A percentile compares a stretch with the other conserved stretches of the same genome.
These are phyloP conservation scores for Melinopterus prodromus DNA, from an alignment of 2,888 invertebrate species.

Conservation along the genomic window DNA sequence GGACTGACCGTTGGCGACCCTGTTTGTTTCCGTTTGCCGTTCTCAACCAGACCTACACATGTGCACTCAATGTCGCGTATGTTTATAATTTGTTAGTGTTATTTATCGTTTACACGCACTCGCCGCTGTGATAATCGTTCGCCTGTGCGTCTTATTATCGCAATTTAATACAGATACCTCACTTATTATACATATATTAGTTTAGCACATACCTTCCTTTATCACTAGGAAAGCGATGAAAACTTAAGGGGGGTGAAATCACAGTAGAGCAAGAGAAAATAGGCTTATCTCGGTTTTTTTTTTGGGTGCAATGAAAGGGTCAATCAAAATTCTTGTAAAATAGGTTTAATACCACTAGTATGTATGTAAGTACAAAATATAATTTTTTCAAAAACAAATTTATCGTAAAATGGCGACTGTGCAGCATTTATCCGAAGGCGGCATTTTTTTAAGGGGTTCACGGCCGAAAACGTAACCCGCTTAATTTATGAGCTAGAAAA, in stretches of 20 bases:
- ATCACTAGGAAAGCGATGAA: too few species aligned
- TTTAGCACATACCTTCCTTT: too few species aligned
- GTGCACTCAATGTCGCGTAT: too few species aligned
- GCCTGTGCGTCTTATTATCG: too few species aligned
- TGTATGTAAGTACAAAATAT: background rate
- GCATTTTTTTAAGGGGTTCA: background rate
- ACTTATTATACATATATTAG: too few species aligned
- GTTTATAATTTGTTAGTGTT: too few species aligned
- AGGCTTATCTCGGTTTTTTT: background rate
- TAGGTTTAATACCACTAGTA: background rate
- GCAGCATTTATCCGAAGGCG: background rate
- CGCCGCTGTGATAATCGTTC: too few species aligned
- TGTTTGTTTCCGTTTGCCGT: too few species aligned
- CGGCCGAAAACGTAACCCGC: background rate
- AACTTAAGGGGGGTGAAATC: conserved; percentile 27
- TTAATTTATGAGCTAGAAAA: background rate
- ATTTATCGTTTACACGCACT: too few species aligned
- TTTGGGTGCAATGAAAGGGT: background rate
- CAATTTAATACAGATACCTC: too few species aligned
- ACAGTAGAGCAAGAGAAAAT: background rate
- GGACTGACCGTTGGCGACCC: too few species aligned
- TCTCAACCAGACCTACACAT: too few species aligned
- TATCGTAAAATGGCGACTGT: conserved; percentile 31
- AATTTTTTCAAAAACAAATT: conserved; percentile 7
- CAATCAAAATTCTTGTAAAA: background rate